Evolutionary conservation across 2,888 invertebrate genomes (phyloP), one percentile per base, ranked within the genome.

Genomic region (Penaeus monodon): DNA sequence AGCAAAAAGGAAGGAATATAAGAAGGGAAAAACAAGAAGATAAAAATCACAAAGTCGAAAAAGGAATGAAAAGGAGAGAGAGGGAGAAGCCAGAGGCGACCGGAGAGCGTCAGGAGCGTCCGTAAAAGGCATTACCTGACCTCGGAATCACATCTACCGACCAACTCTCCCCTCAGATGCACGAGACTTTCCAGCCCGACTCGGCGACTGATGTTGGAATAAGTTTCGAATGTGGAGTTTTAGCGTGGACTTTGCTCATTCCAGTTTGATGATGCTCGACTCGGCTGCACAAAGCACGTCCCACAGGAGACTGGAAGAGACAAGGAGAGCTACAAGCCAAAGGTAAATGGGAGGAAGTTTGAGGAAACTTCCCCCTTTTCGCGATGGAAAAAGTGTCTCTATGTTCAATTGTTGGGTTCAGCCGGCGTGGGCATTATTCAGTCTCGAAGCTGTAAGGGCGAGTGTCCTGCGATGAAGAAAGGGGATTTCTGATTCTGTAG

Each of bases 301-400:
- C 77, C 77, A 7, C 29, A 27, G 77, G 77, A 57, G 57, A 29
- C 57, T 77, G 63, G 29, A 77, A 14, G 77, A 77, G 20, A 77
- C 57, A 57, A 27, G 27, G 29, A n/a, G n/a, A 38, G 44, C n/a
- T 29, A 24, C 77, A 77, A 27, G 77, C 77, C 77, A 27, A 57
- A 63, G 77, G 57, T 27, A 77, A 77, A 77, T 63, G 77, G 63
- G 77, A 63, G 63, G 77, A 77, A 77, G 57, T 77, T 77, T 77
- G 77, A 77, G 77, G 77, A 77, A 57, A 77, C 49, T 63, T 77
- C 63, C 77, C 27, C 24, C 77, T 22, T 27, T n/a, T 57, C 57
- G 77, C 63, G 77, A 77, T 77, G 77, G 77, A 77, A 77, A 77
- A 77, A 77, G 77, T 77, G 63, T 77, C 77, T n/a, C 77, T 63